phyloP scores from a whole-genome alignment of 1,140 invertebrate species.

The Drosophila murphyi region DNA sequence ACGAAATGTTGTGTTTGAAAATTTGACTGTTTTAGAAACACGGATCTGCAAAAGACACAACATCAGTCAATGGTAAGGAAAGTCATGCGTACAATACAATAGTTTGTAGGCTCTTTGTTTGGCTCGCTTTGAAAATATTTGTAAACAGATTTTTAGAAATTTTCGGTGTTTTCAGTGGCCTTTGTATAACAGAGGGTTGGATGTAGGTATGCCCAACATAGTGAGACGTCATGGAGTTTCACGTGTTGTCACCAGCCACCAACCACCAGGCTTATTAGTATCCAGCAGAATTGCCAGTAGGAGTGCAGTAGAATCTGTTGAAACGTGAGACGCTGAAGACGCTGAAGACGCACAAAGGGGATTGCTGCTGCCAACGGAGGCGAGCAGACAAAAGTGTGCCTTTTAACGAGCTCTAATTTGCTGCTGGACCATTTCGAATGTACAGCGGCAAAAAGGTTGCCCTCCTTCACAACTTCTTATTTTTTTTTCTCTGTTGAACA shows the following conservation, averaged over 20 bases:
- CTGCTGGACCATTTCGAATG: conserved; percentile 66
- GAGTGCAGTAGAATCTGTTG: conserved; percentile 75
- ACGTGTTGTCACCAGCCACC: conserved; percentile 84
- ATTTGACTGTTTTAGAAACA: conserved; percentile 3
- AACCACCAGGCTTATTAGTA: conserved; percentile 79
- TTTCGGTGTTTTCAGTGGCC: conserved; percentile 60
- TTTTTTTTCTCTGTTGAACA: conserved; percentile 60
- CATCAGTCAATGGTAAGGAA: conserved; percentile 36
- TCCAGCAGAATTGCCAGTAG: conserved; percentile 38
- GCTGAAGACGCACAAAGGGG: conserved; percentile 41
- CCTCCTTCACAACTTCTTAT: conserved; percentile 48
- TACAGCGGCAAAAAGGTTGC: conserved; percentile 52
- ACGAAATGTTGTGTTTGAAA: neutral
- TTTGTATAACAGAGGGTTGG: conserved; percentile 54
- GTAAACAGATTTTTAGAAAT: conserved; percentile 79
- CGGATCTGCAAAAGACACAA: conserved; percentile 17
- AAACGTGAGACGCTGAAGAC: conserved; percentile 65
- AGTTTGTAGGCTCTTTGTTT: conserved; percentile 62
- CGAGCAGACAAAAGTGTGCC: conserved; percentile 68
- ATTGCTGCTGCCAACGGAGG: conserved; percentile 49
- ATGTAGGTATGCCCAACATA: conserved; percentile 61
- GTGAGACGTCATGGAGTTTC: conserved; percentile 83
- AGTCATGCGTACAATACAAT: conserved; percentile 68
- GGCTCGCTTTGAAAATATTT: conserved; percentile 77
- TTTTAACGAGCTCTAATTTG: conserved; percentile 82